Conservation (phyloP, 1,140 invertebrate genomes). For the Hyles euphorbiae region DNA sequence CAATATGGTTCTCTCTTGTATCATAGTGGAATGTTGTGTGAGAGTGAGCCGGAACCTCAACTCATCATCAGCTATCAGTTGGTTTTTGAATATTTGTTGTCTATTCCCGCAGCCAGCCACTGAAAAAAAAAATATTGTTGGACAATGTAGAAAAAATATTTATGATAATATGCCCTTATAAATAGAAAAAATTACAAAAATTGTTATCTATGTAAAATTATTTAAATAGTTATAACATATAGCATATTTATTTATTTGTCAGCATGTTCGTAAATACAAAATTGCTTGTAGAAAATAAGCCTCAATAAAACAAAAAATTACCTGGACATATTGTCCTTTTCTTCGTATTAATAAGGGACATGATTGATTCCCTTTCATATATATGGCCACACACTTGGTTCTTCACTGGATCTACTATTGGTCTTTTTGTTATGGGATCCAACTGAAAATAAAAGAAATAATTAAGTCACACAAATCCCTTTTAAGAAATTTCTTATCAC, state of each 20-base stretch:
- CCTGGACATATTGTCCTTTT: conserved; percentile 70
- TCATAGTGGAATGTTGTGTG: conserved; percentile 36
- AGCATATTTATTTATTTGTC: too few species aligned
- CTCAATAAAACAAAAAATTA: conserved; percentile 18
- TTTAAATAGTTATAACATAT: too few species aligned
- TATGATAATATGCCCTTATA: too few species aligned
- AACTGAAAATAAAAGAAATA: conserved; percentile 48
- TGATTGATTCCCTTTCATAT: conserved; percentile 71
- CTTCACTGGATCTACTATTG: conserved; percentile 73
- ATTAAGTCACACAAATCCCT: neutral
- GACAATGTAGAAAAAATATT: too few species aligned
- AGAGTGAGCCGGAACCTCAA: conserved; percentile 36
- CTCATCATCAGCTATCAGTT: conserved; percentile 42
- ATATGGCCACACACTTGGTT: conserved; percentile 76
- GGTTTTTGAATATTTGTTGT: conserved; percentile 17
- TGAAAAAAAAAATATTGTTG: conserved; percentile 22
- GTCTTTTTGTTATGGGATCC: conserved; percentile 76
- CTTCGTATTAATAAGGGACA: conserved; percentile 50
- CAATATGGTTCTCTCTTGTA: conserved; percentile 27
- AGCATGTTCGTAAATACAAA: too few species aligned
- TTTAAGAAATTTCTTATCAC: too few species aligned
- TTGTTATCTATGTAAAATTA: too few species aligned
- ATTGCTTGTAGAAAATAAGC: too few species aligned
- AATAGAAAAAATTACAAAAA: too few species aligned
- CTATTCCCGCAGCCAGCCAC: conserved; percentile 49